A percentile compares a stretch with the other conserved stretches of the same genome.
Evolutionary conservation across 1,140 invertebrate genomes (phyloP).

Genomic region (Coelopa frigida): DNA sequence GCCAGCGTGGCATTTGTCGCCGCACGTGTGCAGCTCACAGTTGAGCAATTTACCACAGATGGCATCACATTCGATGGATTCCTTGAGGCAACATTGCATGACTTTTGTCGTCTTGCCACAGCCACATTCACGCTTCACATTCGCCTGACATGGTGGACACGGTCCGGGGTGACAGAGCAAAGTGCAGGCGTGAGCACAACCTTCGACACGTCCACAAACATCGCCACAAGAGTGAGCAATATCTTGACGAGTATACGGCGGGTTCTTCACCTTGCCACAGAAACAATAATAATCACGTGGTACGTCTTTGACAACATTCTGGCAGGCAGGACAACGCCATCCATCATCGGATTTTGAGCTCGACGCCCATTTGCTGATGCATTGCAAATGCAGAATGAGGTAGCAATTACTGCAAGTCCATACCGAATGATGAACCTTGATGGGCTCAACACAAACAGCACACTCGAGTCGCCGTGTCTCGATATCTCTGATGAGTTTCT

Average conservation of each 20-base stretch:
- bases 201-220: conserved; percentile 60
- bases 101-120: conserved; percentile 63
- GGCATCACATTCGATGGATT: conserved; percentile 62
- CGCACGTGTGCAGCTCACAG: conserved; percentile 69
- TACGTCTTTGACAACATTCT: conserved; percentile 59
- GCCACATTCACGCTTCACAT: conserved; percentile 58
- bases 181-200: conserved; percentile 78
- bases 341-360: conserved; percentile 67
- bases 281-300: conserved; percentile 75
- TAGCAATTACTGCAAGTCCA: conserved; percentile 90
- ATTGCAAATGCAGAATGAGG: conserved; percentile 83
- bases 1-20: conserved; percentile 67
- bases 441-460: conserved; percentile 82
- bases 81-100: conserved; percentile 62
- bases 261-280: conserved; percentile 69
- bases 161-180: conserved; percentile 87
- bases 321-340: conserved; percentile 91
- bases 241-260: conserved; percentile 63
- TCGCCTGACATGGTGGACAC: conserved; percentile 70
- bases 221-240: conserved; percentile 86
- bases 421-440: conserved; percentile 68
- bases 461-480: conserved; percentile 76
- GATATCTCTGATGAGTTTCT: conserved; percentile 73
- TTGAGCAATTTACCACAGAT: conserved; percentile 63
- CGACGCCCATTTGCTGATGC: conserved; percentile 84